phyloP scores from a whole-genome alignment of 2,113 vertebrate genomes.

The Protomyctophum bolini region DNA sequence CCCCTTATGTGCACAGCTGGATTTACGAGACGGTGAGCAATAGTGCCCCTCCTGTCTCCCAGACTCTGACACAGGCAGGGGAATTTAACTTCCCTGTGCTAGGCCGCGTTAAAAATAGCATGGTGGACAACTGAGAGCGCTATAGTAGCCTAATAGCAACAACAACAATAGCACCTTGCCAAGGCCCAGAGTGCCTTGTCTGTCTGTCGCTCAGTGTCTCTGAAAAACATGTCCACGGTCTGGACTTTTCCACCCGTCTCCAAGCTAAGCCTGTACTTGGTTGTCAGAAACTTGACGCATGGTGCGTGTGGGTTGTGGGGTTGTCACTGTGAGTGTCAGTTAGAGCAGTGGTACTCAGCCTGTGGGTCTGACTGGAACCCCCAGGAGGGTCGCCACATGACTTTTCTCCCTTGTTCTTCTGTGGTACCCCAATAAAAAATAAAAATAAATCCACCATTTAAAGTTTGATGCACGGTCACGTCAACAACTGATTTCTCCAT shows the following conservation, averaged over 20 bases:
- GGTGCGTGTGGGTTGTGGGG: too few relatives aligned
- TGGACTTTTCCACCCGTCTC: constrained; percentile 12
- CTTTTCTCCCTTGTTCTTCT: too few relatives aligned
- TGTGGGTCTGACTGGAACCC: too few relatives aligned
- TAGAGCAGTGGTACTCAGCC: too few relatives aligned
- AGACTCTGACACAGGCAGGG: constrained; percentile 79
- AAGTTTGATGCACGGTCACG: too few relatives aligned
- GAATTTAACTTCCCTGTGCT: constrained; percentile 70
- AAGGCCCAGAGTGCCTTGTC: constrained; percentile 3
- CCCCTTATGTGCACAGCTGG: constrained; percentile 76
- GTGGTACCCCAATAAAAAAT: too few relatives aligned
- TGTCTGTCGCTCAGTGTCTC: background rate
- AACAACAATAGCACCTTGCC: constrained; percentile 20
- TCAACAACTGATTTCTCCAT: too few relatives aligned
- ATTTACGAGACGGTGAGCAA: constrained; percentile 76
- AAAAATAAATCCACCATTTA: too few relatives aligned
- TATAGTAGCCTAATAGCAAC: constrained; percentile 23
- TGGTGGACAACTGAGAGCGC: constrained; percentile 31
- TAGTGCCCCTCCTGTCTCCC: constrained; percentile 65
- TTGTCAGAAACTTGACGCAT: too few relatives aligned
- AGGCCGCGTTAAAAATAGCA: constrained; percentile 65
- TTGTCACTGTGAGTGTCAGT: too few relatives aligned
- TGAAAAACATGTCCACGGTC: background rate
- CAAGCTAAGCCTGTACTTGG: too few relatives aligned
- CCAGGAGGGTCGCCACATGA: too few relatives aligned